Base-by-base conservation (phyloP, 2,888 invertebrate genomes). In the Merodon equestris region DNA sequence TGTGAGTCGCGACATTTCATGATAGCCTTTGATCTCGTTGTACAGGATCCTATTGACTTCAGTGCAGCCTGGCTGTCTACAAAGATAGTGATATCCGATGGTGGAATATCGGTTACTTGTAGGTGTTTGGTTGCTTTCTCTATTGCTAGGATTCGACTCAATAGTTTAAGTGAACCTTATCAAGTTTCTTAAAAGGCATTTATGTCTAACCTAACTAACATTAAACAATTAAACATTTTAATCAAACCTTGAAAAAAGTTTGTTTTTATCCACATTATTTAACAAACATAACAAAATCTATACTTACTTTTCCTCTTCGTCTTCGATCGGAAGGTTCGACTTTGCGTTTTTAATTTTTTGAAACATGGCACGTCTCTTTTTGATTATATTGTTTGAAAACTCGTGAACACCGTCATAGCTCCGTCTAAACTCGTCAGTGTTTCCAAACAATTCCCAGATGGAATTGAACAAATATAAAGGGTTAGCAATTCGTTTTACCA, bases 341-440 rank as follows among this genome's bases (percentile, higher is more conserved):
- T 56, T 81, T 71, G 38, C 54, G 19, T 2, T 18, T 9, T 15
- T 50, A 15, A 10, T 9, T 3, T 66, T 57, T 3, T 40, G 15
- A 27, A 87, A 74, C 0, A 83, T 53, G 1, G 64, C 18, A 0
- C 87, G 82, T 4, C 86, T 83, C 17, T 86, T 86, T 40, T 86
- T 84, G 9, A 86, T 86, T 1, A 86, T 86, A 44, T 84, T 85
- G 36, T 86, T 86, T 0, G 86, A 87, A 45, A 86, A 87, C 1
- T 70, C 68, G 54, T 86, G 87, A 0, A 86, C 81, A 1, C 82
- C 84, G 1, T 84, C 64, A 4, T 85, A 64, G 14, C 83, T 70
- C 1, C 72, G 27, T 0, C 66, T 63, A 50, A 85, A 83, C 17
- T 83, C 82, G 12, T 81, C 60, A 5, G 82, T 73, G 14, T 83